Base-by-base conservation (phyloP, 2,888 invertebrate genomes). In the Urechis unicinctus region DNA sequence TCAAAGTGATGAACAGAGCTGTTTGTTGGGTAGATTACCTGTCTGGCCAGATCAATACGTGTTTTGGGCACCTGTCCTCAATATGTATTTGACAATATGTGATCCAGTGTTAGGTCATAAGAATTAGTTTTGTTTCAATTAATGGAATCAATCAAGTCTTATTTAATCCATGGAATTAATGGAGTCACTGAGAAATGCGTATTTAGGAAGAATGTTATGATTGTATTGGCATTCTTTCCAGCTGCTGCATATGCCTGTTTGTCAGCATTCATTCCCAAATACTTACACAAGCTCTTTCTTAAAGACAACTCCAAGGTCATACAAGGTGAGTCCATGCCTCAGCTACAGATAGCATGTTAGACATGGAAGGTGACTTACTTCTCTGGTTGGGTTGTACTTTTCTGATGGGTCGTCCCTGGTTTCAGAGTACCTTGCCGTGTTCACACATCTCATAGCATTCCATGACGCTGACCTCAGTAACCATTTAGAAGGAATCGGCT, bases 221-320 rank as follows among this genome's bases (percentile, higher is more conserved):
- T n/a, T 13, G 13, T 13, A 36, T 45, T 6, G 9, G 6, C 25
- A 25, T 41, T 6, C 24, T 21, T 83, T 85, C 57, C 79, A 94
- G 95, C 95, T 28, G 84, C 91, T 64, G 97, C 97, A 0, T 97
- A 90, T 79, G 87, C 93, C 28, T 96, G 96, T 74, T 82, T 98
- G n/a, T 88, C 89, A 28, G 86, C 88, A 6, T 98, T 98, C 76
- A 92, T 98, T 61, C 91, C 93, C 0, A 94, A 93, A 75, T 98
- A 95, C 81, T 84, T 97, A 17, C 88, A 95, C 80, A 91, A 93
- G 78, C 97, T 98, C 80, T 98, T 98, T 78, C 81, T 96, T 36
- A 93, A 92, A 73, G 97, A 98, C 80, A 98, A 98, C 79, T 92
- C 95, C 28, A 85, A 87, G 0, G 87, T 97, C 0, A 97, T 98